Conservation (phyloP, 2,888 invertebrate species). For the Trileptium ribeirensis region DNA sequence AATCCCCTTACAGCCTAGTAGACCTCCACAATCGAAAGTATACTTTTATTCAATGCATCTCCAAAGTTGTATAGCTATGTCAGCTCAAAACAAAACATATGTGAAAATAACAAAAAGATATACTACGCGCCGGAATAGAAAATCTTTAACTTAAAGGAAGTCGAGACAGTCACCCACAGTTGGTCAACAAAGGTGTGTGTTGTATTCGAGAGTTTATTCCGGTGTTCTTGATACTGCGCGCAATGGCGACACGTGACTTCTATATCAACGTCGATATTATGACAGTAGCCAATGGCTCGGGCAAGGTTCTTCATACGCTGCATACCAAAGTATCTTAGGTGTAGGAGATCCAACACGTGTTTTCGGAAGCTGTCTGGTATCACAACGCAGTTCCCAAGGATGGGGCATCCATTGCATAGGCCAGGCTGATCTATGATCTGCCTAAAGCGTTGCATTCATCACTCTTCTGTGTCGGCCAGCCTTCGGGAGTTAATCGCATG, state of each 20-base stretch:
- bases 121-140: too few relatives aligned
- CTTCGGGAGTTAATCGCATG: background rate
- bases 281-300: background rate
- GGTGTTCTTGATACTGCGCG: slow-evolving; percentile 2
- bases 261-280: slow-evolving; percentile 7
- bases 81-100: too few relatives aligned
- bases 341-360: background rate
- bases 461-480: background rate
- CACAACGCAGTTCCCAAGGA: slow-evolving; percentile 4
- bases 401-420: slow-evolving; percentile 34
- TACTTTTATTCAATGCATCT: too few relatives aligned
- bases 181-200: too few relatives aligned
- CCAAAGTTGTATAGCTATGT: too few relatives aligned
- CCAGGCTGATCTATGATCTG: background rate
- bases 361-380: background rate
- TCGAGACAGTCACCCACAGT: too few relatives aligned
- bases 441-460: background rate
- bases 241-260: background rate
- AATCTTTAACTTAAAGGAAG: too few relatives aligned
- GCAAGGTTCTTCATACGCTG: background rate
- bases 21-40: too few relatives aligned
- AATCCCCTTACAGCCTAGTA: too few relatives aligned
- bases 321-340: slow-evolving; percentile 1
- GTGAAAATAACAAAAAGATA: too few relatives aligned
- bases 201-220: too few relatives aligned